Conservation (phyloP, 2,797 vertebrate genomes). For the Gobio occitaniae region DNA sequence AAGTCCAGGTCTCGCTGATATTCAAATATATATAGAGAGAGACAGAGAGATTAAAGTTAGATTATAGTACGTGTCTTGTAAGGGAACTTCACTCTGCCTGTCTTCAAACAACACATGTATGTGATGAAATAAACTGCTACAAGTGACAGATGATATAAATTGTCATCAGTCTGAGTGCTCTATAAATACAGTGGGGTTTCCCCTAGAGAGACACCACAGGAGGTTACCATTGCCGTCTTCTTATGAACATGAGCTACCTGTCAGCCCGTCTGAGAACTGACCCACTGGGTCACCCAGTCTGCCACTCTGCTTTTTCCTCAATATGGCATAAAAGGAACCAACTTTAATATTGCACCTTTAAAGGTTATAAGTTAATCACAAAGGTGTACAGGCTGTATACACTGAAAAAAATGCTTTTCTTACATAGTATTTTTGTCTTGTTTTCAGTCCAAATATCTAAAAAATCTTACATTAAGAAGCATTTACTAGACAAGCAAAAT, state of each 20-base stretch:
- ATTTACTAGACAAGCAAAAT: no score
- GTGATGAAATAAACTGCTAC: background rate
- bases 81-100: slow-evolving; percentile 46
- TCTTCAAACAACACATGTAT: slow-evolving; percentile 5
- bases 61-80: background rate
- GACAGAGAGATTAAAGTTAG: slow-evolving; percentile 1
- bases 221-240: background rate
- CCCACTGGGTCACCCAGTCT: background rate
- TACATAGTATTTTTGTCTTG: no score
- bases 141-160: slow-evolving; percentile 1
- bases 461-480: no score
- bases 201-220: slow-evolving; percentile 1
- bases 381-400: background rate
- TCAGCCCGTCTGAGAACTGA: background rate
- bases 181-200: slow-evolving; percentile 49
- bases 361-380: background rate
- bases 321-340: background rate
- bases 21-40: slow-evolving; percentile 15
- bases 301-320: background rate
- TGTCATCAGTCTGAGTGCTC: background rate
- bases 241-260: slow-evolving; percentile 13
- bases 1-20: slow-evolving; percentile 46
- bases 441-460: no score
- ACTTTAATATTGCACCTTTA: background rate
- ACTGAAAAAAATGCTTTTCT: no score